phyloP scores from a whole-genome alignment of 1,140 invertebrate genomes.

The Eriosoma lanigerum region DNA sequence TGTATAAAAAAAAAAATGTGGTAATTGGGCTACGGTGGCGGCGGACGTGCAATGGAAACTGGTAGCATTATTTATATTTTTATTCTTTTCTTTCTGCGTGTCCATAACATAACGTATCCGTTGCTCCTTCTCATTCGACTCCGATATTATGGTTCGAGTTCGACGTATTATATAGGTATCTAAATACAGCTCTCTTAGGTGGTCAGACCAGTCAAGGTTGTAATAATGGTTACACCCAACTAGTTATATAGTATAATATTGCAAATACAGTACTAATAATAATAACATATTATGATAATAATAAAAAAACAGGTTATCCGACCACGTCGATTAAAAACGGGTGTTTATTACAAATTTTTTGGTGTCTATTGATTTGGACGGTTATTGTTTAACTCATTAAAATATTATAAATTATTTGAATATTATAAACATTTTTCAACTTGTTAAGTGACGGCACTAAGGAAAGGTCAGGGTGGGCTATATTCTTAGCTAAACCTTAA shows the following conservation, averaged over 20 bases:
- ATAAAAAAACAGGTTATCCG: conserved; percentile 24
- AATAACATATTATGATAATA: conserved; percentile 24
- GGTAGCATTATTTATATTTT: neutral
- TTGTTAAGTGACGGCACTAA: no score
- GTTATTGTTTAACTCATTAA: no score
- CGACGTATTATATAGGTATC: neutral
- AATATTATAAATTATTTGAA: no score
- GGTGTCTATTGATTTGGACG: neutral
- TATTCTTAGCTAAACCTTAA: no score
- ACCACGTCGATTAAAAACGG: neutral
- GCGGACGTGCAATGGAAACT: neutral
- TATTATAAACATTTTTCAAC: no score
- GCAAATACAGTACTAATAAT: conserved; percentile 23
- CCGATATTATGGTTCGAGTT: neutral
- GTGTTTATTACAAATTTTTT: conserved; percentile 1
- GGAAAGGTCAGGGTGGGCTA: no score
- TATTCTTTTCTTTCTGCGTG: no score
- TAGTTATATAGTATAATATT: conserved; percentile 23
- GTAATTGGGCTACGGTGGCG: conserved; percentile 16
- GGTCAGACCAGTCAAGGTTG: conserved; percentile 40
- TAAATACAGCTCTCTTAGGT: neutral
- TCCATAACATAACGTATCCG: no score
- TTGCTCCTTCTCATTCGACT: neutral
- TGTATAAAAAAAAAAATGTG: conserved; percentile 14
- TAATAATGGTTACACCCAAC: conserved; percentile 45